A percentile compares a stretch with the other conserved stretches of the same genome.
These are phyloP conservation scores for Scolopax rusticola DNA, from an alignment of 2,797 vertebrate species.

Conservation along the genomic window DNA sequence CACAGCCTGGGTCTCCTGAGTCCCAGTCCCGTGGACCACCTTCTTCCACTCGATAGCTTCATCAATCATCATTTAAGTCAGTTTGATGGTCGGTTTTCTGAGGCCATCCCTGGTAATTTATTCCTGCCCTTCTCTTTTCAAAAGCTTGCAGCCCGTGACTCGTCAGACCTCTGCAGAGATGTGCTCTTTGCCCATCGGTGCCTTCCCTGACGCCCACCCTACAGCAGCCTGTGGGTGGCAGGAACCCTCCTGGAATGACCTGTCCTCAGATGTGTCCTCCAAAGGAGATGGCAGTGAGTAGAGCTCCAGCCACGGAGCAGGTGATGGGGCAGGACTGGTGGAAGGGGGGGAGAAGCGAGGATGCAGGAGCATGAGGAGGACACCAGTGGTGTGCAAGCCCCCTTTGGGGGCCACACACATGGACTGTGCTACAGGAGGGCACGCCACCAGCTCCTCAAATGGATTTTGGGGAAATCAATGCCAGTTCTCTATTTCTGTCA, in stretches of 20 bases:
- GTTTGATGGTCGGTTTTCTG: background rate
- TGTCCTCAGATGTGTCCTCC: background rate
- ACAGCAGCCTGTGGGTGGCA: background rate
- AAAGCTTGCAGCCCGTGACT: background rate
- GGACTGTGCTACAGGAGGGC: too few relatives aligned
- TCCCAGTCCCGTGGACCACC: background rate
- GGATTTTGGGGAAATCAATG: background rate
- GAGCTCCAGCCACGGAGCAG: background rate
- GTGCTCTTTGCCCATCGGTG: background rate
- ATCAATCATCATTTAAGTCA: background rate
- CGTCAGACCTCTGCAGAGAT: fast-evolving
- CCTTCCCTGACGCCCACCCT: fast-evolving
- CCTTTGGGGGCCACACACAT: too few relatives aligned
- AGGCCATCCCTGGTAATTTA: background rate
- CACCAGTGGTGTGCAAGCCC: too few relatives aligned
- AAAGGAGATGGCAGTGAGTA: fast-evolving
- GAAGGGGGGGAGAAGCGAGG: background rate
- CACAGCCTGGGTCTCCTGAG: background rate
- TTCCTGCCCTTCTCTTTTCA: background rate
- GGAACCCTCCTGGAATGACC: background rate
- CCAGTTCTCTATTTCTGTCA: background rate
- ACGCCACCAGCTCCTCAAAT: background rate
- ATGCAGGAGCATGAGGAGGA: background rate
- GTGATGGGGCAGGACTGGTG: background rate
- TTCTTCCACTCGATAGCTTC: background rate